A percentile compares a stretch with the other conserved stretches of the same genome.
Evolutionary conservation across 2,888 invertebrate genomes (phyloP).

Genomic region (Autographa pulchrina): DNA sequence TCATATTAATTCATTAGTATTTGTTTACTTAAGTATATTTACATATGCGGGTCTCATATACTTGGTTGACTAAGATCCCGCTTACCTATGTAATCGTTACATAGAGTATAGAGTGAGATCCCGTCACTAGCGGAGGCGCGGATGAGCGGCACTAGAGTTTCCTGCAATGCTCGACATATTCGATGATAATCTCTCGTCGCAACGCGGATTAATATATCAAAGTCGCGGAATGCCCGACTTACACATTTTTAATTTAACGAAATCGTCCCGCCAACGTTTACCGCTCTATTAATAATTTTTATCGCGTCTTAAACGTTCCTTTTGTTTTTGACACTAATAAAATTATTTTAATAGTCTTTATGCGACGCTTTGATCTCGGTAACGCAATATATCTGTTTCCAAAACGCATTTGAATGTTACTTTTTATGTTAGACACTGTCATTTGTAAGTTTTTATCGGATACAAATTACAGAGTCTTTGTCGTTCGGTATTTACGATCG

Average conservation of each 20-base stretch:
- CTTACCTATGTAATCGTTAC: neutral
- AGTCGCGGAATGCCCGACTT: conserved; percentile 58
- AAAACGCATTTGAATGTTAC: conserved; percentile 59
- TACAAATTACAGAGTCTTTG: conserved; percentile 55
- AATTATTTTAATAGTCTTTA: conserved; percentile 73
- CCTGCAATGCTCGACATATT: conserved; percentile 70
- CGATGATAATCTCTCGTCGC: conserved; percentile 80
- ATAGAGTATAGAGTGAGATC: conserved; percentile 13
- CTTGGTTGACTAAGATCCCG: neutral
- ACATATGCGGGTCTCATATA: neutral
- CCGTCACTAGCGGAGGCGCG: conserved; percentile 73
- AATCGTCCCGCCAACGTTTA: conserved; percentile 74
- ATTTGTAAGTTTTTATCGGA: conserved; percentile 61
- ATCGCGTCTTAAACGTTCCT: conserved; percentile 81
- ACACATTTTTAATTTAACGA: conserved; percentile 69
- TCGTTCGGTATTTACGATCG: conserved; percentile 64
- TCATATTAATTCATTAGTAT: neutral
- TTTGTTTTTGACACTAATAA: conserved; percentile 81
- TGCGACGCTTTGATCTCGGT: conserved; percentile 70
- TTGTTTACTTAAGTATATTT: neutral
- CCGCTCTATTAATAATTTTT: conserved; percentile 83
- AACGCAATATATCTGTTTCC: conserved; percentile 60
- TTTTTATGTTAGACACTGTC: conserved; percentile 62
- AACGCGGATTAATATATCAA: conserved; percentile 81
- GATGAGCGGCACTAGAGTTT: conserved; percentile 68